A percentile compares a stretch with the other conserved stretches of the same genome.
phyloP scores from a whole-genome alignment of 2,113 vertebrate species.

The Podarcis cretensis region DNA sequence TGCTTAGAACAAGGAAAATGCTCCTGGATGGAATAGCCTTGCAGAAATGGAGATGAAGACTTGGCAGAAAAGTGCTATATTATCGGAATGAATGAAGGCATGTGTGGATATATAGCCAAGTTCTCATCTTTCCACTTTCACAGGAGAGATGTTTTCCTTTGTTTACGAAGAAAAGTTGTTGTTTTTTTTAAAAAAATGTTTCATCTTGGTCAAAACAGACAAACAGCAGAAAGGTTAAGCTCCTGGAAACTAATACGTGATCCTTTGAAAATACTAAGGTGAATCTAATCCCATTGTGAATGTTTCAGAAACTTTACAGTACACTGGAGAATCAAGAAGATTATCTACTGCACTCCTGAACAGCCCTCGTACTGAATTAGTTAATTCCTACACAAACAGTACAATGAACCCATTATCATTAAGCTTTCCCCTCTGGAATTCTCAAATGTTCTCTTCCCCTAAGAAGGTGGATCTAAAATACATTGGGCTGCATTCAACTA shows the following conservation, averaged over 20 bases:
- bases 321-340: constrained; percentile 61
- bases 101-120: background rate
- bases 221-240: constrained; percentile 29
- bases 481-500: background rate
- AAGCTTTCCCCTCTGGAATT: constrained; percentile 65
- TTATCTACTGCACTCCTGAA: constrained; percentile 53
- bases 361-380: constrained; percentile 61
- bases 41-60: background rate
- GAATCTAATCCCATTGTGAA: constrained; percentile 38
- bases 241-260: constrained; percentile 13
- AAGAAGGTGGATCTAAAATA: constrained; percentile 54
- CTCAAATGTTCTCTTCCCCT: constrained; percentile 63
- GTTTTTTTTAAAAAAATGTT: no score
- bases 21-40: background rate
- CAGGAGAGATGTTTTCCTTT: background rate
- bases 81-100: background rate
- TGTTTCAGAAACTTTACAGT: constrained; percentile 46
- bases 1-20: background rate
- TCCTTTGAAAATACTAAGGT: constrained; percentile 22
- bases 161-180: background rate
- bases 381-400: constrained; percentile 66
- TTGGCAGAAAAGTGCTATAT: background rate
- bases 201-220: constrained; percentile 26
- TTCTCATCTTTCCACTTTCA: background rate
- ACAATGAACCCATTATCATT: constrained; percentile 69